Conservation (phyloP, 2,888 invertebrate species). For the Leucoma salicis region DNA sequence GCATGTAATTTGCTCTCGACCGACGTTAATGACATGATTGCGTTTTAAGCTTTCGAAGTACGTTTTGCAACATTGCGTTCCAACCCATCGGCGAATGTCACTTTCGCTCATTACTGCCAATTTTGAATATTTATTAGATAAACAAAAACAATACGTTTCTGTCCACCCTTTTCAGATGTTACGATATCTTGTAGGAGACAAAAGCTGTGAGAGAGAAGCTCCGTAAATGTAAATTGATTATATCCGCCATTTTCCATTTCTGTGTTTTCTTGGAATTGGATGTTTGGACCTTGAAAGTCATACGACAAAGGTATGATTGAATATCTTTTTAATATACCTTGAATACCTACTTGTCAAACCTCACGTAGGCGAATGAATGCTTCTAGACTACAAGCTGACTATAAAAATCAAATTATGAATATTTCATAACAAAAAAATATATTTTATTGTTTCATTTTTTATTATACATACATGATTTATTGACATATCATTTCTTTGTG, state of each 20-base stretch:
- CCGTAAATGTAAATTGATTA: not conserved
- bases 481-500: no score
- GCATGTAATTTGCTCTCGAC: conserved; percentile 31
- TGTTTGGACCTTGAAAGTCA: not conserved
- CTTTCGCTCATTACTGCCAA: conserved; percentile 36
- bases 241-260: no score
- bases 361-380: no score
- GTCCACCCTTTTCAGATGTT: not conserved
- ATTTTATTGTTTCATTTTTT: no score
- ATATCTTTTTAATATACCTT: not conserved
- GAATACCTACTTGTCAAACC: not conserved
- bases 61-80: conserved; percentile 42
- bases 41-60: conserved; percentile 38
- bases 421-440: no score
- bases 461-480: no score
- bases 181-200: not conserved
- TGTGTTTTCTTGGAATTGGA: not conserved
- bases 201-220: not conserved
- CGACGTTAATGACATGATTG: conserved; percentile 45
- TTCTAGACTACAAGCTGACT: no score
- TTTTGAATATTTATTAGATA: not conserved
- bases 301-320: not conserved
- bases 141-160: not conserved
- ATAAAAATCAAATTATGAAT: no score
- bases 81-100: conserved; percentile 34